Percentiles rank a stretch among this genome's conserved stretches.
Evolutionary conservation across 2,797 vertebrate species (phyloP).

Genomic region (Neopelma chrysocephalum): DNA sequence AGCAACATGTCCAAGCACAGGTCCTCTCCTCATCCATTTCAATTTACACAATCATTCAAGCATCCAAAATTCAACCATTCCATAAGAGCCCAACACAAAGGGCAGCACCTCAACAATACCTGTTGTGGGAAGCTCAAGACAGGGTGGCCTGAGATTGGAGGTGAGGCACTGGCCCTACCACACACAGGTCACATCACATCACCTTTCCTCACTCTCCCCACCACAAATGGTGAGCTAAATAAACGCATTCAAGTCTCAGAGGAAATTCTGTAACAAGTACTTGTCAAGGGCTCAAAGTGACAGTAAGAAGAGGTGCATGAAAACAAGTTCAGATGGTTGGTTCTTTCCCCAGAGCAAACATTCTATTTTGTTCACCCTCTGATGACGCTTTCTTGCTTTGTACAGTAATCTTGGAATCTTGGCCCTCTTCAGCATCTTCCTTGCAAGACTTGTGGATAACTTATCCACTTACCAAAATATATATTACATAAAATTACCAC

Average conservation of each 20-base stretch:
- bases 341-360: neutral
- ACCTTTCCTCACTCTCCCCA: neutral
- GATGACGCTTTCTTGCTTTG: neutral
- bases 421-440: neutral
- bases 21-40: neutral
- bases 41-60: fast-evolving
- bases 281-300: neutral
- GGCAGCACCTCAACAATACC: neutral
- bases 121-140: neutral
- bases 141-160: neutral
- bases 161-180: neutral
- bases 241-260: neutral
- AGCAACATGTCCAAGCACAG: fast-evolving
- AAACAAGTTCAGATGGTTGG: neutral
- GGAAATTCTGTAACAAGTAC: neutral
- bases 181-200: neutral
- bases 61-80: neutral
- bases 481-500: neutral
- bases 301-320: neutral
- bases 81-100: neutral
- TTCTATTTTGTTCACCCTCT: neutral
- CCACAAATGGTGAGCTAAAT: neutral
- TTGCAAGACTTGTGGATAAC: neutral
- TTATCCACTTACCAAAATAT: neutral
- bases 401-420: neutral